phyloP scores from a whole-genome alignment of 2,888 invertebrate species.

The Andrena fulva region DNA sequence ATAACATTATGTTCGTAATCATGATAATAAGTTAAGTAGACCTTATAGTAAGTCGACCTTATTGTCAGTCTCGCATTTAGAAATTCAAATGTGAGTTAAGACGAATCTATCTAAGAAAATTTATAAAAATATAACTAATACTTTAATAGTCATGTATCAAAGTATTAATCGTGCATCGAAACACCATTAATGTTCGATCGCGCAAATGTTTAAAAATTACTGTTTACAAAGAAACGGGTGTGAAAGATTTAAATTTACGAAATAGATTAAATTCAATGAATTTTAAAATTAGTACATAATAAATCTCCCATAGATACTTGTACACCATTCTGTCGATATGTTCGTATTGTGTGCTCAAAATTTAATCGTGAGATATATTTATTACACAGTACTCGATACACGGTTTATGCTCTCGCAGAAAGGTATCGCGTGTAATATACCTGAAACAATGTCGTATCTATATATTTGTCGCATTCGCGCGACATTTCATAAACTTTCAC shows the following conservation, averaged over 20 bases:
- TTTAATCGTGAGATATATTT: background rate
- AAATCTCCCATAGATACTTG: conserved; percentile 4
- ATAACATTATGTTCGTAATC: conserved; percentile 15
- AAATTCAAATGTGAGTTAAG: background rate
- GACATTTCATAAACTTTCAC: conserved; percentile 18
- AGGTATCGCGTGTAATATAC: conserved; percentile 4
- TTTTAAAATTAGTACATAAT: conserved; percentile 19
- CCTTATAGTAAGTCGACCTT: background rate
- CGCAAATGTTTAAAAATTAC: background rate
- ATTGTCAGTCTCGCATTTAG: background rate
- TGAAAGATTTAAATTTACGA: conserved; percentile 14
- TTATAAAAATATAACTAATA: conserved; percentile 7
- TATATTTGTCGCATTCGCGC: conserved; percentile 16
- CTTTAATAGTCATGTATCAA: conserved; percentile 1
- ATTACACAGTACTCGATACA: conserved; percentile 9
- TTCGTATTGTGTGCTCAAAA: conserved; percentile 1
- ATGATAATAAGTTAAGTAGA: background rate
- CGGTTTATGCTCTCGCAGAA: conserved; percentile 5
- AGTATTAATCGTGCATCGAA: background rate
- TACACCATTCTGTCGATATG: background rate
- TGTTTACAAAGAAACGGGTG: background rate
- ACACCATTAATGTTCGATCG: background rate
- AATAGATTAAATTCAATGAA: conserved; percentile 16
- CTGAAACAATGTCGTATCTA: background rate
- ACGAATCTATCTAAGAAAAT: too few species aligned